Conservation (phyloP, 2,113 vertebrate genomes). For the Edolisoma coerulescens region DNA sequence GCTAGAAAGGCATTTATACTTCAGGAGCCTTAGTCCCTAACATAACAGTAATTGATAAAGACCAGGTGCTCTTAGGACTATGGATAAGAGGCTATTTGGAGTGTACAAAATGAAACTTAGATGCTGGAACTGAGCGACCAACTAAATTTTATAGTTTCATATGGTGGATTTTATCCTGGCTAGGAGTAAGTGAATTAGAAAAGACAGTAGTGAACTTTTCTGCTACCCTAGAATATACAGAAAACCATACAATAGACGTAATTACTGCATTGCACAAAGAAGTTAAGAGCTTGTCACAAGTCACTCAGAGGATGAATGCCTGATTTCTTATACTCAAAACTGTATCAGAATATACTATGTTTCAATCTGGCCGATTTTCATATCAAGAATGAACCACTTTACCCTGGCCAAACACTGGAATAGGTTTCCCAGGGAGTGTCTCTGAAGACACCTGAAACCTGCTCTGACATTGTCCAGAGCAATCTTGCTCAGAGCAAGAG, state of each 20-base stretch:
- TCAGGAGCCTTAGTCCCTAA: neutral
- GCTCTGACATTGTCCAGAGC: neutral
- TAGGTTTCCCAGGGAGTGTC: neutral
- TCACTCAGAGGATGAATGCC: neutral
- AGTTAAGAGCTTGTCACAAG: neutral
- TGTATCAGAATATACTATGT: neutral
- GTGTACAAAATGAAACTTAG: neutral
- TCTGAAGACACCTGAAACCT: neutral
- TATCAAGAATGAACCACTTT: neutral
- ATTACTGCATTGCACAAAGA: neutral
- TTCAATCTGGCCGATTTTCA: neutral
- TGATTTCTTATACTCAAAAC: neutral
- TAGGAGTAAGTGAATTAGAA: neutral
- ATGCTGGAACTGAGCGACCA: accelerated
- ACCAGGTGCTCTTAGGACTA: neutral
- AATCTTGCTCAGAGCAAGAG: neutral
- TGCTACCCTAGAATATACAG: neutral
- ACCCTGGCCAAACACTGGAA: neutral
- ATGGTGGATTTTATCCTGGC: neutral
- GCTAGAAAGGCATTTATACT: neutral
- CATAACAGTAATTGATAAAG: neutral
- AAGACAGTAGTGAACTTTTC: neutral
- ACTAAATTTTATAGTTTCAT: neutral
- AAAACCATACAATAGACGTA: neutral
- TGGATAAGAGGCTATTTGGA: neutral